phyloP scores from a whole-genome alignment of 2,888 invertebrate genomes.

The Dugesia japonica region DNA sequence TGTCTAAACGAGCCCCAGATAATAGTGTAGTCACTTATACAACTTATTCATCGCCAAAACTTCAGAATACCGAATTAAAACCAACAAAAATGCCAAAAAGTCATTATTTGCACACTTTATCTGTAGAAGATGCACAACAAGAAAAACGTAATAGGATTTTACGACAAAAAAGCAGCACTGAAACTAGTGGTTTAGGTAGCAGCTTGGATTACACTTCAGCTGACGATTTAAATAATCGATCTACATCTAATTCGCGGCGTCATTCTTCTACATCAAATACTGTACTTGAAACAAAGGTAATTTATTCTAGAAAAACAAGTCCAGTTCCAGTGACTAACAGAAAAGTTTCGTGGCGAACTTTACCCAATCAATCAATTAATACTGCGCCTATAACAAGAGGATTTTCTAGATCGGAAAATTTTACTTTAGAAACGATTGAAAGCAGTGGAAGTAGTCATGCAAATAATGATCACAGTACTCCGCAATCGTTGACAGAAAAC shows the following conservation, averaged over 20 bases:
- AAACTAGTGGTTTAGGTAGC: constrained; percentile 28
- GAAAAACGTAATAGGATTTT: constrained; percentile 14
- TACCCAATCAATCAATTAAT: constrained; percentile 2
- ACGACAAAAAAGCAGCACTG: constrained; percentile 28
- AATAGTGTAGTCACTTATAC: background rate
- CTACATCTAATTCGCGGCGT: background rate
- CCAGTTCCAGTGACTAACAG: background rate
- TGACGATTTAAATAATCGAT: constrained; percentile 23
- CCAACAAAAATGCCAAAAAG: background rate
- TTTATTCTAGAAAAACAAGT: background rate
- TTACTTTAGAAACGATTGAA: constrained; percentile 6
- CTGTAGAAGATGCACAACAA: constrained; percentile 5
- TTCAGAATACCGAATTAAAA: background rate
- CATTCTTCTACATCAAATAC: background rate
- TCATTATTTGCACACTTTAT: constrained; percentile 2
- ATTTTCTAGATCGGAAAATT: constrained; percentile 20
- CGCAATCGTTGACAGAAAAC: background rate
- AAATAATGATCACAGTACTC: constrained; percentile 10
- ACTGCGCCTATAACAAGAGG: background rate
- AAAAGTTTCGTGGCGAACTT: constrained; percentile 4
- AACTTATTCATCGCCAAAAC: background rate
- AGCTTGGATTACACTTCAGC: constrained; percentile 31
- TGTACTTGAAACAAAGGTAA: background rate
- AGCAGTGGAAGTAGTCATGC: constrained; percentile 1
- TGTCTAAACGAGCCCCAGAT: background rate